A percentile compares a stretch with the other conserved stretches of the same genome.
These are phyloP conservation scores for Lepus americanus DNA, from an alignment of 2,113 vertebrate genomes.

Conservation along the genomic window DNA sequence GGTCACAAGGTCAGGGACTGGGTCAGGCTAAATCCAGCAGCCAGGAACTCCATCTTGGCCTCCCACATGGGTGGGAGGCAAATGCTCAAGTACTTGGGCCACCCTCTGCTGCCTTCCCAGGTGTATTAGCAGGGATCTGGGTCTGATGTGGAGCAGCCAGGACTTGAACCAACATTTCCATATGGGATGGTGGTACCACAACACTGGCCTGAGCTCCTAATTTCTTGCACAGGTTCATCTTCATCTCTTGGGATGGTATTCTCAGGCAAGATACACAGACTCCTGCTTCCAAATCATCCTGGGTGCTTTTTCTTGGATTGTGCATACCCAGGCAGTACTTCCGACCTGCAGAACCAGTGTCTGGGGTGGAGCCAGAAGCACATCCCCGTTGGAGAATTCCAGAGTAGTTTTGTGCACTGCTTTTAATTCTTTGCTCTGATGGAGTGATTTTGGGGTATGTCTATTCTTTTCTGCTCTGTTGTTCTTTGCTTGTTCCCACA, in stretches of 20 bases:
- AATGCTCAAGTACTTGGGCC: too few species aligned
- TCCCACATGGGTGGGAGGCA: too few species aligned
- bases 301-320: neutral
- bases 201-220: neutral
- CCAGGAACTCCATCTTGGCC: too few species aligned
- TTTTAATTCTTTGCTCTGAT: neutral
- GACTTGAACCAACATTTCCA: too few species aligned
- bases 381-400: neutral
- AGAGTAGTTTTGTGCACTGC: rapidly evolving
- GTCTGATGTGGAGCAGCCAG: too few species aligned
- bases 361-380: neutral
- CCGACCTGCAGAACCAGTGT: neutral
- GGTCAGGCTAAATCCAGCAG: too few species aligned
- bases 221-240: neutral
- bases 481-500: neutral
- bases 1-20: too few species aligned
- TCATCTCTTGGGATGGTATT: neutral
- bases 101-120: too few species aligned
- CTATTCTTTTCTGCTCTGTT: neutral
- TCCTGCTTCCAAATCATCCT: neutral
- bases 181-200: too few species aligned
- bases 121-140: too few species aligned
- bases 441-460: neutral
- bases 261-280: neutral
- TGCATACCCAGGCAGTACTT: neutral